Evolutionary conservation across 1,140 invertebrate species (phyloP).

Genomic region (Wasmannia auropunctata): DNA sequence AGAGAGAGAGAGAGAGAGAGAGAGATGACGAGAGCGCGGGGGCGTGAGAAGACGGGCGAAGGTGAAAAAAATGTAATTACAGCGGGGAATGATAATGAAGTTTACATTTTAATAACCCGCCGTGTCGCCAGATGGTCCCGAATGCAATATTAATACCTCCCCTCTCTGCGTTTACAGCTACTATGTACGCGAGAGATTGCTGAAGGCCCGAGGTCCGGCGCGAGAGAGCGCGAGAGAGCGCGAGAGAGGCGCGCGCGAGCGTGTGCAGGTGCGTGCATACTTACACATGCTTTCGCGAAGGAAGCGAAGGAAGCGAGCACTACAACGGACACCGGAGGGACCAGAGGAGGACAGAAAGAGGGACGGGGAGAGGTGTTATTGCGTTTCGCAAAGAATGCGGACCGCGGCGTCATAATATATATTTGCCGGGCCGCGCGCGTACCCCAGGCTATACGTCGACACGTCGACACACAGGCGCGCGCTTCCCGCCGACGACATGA

Average conservation of each 20-base stretch:
- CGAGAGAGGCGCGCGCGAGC: neutral
- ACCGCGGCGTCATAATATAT: slow-evolving; percentile 70
- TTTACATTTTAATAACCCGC: slow-evolving; percentile 77
- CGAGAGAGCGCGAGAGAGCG: neutral
- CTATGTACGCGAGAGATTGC: slow-evolving; percentile 6
- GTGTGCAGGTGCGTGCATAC: slow-evolving; percentile 24
- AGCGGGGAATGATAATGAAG: slow-evolving; percentile 76
- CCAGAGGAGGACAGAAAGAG: neutral
- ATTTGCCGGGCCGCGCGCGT: slow-evolving; percentile 40
- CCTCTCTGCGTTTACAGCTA: slow-evolving; percentile 55
- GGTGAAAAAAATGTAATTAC: slow-evolving; percentile 75
- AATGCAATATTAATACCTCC: slow-evolving; percentile 75
- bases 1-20: neutral
- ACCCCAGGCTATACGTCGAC: slow-evolving; percentile 60
- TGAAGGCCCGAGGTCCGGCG: neutral
- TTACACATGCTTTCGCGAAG: neutral
- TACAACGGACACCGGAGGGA: neutral
- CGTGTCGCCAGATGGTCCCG: slow-evolving; percentile 74
- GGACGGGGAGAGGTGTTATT: slow-evolving; percentile 65
- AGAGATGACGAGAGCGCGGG: neutral
- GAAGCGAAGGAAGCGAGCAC: neutral
- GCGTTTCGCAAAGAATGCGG: slow-evolving; percentile 72
- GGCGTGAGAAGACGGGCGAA: neutral
- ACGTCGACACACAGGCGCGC: slow-evolving; percentile 57
- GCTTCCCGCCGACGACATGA: slow-evolving; percentile 58